Conservation (phyloP, 1,140 invertebrate species). For the Hydropsyche tenuis region DNA sequence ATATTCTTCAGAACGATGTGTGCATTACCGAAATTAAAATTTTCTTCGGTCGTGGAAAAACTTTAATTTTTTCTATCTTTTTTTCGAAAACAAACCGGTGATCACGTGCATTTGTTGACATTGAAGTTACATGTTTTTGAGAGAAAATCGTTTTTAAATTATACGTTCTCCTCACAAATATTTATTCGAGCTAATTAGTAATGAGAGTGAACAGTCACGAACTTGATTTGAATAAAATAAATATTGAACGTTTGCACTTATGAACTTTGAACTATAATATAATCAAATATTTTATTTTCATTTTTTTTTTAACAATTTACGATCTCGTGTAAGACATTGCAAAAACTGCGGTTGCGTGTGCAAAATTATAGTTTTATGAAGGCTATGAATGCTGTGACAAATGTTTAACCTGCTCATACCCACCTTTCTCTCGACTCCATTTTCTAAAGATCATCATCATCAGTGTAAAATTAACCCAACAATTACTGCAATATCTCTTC, state of each 20-base stretch:
- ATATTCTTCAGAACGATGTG: not conserved
- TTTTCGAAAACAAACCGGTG: too few species aligned
- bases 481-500: not conserved
- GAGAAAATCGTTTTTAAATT: too few species aligned
- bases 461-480: constrained; percentile 4
- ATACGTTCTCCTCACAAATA: not conserved
- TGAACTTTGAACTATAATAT: too few species aligned
- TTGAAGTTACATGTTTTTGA: not conserved
- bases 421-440: constrained; percentile 17
- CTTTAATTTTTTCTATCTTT: too few species aligned
- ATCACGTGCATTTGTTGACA: constrained; percentile 4
- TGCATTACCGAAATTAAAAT: constrained; percentile 7
- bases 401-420: constrained; percentile 2
- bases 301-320: too few species aligned
- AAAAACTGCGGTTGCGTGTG: too few species aligned
- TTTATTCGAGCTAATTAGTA: not conserved
- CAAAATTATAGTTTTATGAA: not conserved
- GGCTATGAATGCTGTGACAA: not conserved
- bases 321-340: too few species aligned
- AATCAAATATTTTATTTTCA: too few species aligned
- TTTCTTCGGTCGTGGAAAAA: too few species aligned
- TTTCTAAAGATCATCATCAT: constrained; percentile 17
- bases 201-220: not conserved
- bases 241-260: too few species aligned
- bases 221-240: not conserved